A percentile compares a stretch with the other conserved stretches of the same genome.
Conservation (phyloP, 1,140 invertebrate species). For the Platyura marginata region DNA sequence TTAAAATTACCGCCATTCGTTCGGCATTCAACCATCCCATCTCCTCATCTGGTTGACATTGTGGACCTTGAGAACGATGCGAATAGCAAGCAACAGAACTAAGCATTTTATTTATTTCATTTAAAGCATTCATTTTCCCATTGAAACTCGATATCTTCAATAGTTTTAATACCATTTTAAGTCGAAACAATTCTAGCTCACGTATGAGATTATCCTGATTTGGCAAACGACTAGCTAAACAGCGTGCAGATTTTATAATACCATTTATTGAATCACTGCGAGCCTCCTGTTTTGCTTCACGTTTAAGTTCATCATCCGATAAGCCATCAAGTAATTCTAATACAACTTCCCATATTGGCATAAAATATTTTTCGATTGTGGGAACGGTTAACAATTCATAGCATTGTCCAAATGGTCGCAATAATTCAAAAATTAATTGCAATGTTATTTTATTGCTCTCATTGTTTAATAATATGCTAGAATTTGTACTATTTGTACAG, state of each 20-base stretch:
- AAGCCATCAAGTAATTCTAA: constrained; percentile 80
- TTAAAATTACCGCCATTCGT: constrained; percentile 66
- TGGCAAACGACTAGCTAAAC: constrained; percentile 57
- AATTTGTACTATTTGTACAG: constrained; percentile 18
- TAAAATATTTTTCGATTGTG: constrained; percentile 81
- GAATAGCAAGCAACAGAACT: constrained; percentile 77
- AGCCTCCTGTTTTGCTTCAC: constrained; percentile 89
- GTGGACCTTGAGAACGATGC: constrained; percentile 36
- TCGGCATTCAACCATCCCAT: constrained; percentile 90
- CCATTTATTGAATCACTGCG: constrained; percentile 84
- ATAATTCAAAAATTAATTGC: constrained; percentile 62
- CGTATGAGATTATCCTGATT: constrained; percentile 70
- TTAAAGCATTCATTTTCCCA: constrained; percentile 97
- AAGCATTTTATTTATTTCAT: constrained; percentile 97
- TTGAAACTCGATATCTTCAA: constrained; percentile 96
- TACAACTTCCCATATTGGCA: constrained; percentile 87
- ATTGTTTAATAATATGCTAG: constrained; percentile 9
- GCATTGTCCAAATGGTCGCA: constrained; percentile 83
- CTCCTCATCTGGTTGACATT: constrained; percentile 36
- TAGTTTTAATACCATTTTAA: constrained; percentile 91
- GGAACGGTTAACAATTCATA: constrained; percentile 78
- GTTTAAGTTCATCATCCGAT: constrained; percentile 93
- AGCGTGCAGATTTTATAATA: constrained; percentile 78
- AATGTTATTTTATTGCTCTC: constrained; percentile 34
- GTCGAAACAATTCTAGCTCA: constrained; percentile 83